Percentiles rank a stretch among this genome's conserved stretches.
Conservation (phyloP, 2,113 vertebrate species). For the Oreochromis spilurus region DNA sequence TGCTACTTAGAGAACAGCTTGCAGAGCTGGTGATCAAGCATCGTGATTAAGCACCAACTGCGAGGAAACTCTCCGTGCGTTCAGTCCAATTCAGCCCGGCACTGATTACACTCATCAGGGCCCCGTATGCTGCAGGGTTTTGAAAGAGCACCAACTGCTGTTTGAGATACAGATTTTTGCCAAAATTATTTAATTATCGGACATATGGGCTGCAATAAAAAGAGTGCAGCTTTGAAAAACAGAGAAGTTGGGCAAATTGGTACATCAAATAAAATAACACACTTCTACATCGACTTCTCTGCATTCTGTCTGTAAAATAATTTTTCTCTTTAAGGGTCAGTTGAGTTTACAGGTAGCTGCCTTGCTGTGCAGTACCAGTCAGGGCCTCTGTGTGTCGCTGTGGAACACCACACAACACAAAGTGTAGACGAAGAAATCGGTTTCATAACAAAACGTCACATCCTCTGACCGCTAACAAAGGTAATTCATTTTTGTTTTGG, state of each 20-base stretch:
- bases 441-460: conserved; percentile 53
- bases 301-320: not conserved
- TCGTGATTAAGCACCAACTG: conserved; percentile 71
- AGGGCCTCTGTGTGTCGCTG: not conserved
- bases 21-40: conserved; percentile 65
- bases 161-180: conserved; percentile 27
- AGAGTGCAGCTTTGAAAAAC: not conserved
- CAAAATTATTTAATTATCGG: conserved; percentile 27
- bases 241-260: not conserved
- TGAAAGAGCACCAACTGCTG: conserved; percentile 44
- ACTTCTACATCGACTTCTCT: not conserved
- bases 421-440: not conserved
- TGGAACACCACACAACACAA: fast-evolving
- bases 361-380: not conserved
- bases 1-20: conserved; percentile 60
- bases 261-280: not conserved
- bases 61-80: conserved; percentile 56
- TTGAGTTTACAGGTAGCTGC: not conserved
- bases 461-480: conserved; percentile 41
- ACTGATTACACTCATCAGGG: conserved; percentile 64
- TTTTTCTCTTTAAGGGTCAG: not conserved
- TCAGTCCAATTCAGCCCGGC: conserved; percentile 58
- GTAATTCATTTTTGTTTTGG: conserved; percentile 8
- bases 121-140: conserved; percentile 46
- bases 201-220: conserved; percentile 28